Evolutionary conservation across 2,888 invertebrate species (phyloP).

Genomic region (Aproaerema taeniolella): DNA sequence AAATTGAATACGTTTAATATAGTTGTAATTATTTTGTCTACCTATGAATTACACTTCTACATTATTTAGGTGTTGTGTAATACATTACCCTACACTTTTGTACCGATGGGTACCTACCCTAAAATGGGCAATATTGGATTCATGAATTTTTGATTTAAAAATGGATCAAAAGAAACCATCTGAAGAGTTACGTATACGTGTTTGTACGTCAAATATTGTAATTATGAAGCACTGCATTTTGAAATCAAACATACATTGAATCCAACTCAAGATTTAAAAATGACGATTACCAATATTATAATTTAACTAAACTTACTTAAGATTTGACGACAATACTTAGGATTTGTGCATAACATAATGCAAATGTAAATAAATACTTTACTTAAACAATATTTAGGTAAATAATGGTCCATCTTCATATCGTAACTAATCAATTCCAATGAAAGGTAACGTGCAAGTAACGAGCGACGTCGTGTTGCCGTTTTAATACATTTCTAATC

Average conservation of each 20-base stretch:
- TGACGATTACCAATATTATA: not conserved
- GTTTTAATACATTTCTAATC: too few relatives aligned
- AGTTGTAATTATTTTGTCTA: slow-evolving; percentile 35
- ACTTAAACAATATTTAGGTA: slow-evolving; percentile 17
- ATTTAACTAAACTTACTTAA: not conserved
- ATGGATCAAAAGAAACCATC: slow-evolving; percentile 21
- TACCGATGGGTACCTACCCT: slow-evolving; percentile 16
- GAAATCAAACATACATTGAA: slow-evolving; percentile 17
- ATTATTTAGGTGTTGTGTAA: slow-evolving; percentile 27
- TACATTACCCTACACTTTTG: slow-evolving; percentile 19
- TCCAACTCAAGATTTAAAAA: slow-evolving; percentile 1
- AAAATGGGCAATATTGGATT: slow-evolving; percentile 15
- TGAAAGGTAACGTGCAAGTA: slow-evolving; percentile 15
- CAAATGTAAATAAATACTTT: slow-evolving; percentile 19
- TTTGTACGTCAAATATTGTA: slow-evolving; percentile 34
- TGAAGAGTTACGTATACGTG: slow-evolving; percentile 42
- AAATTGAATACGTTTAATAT: slow-evolving; percentile 35
- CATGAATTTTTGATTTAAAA: slow-evolving; percentile 16
- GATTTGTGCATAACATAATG: slow-evolving; percentile 15
- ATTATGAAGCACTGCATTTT: slow-evolving; percentile 18
- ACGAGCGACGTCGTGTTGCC: too few relatives aligned
- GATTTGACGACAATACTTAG: too few relatives aligned
- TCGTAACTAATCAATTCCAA: slow-evolving; percentile 52
- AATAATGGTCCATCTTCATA: slow-evolving; percentile 23
- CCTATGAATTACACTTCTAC: slow-evolving; percentile 29